Conservation (phyloP, 2,888 invertebrate genomes). For the Dusona sp. region DNA sequence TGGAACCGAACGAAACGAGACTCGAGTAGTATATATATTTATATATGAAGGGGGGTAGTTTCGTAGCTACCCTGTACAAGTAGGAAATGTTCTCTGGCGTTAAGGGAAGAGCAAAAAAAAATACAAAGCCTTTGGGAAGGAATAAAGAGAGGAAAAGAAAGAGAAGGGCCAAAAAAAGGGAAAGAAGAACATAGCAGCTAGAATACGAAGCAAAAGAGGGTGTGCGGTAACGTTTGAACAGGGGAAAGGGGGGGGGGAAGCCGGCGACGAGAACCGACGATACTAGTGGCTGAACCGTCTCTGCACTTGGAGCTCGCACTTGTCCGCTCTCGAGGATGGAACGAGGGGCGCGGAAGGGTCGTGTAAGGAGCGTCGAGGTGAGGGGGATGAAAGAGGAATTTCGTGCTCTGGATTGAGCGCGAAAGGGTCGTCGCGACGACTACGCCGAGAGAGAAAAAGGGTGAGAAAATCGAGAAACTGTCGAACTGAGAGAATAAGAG, state of each 20-base stretch:
- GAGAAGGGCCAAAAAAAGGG: constrained; percentile 21
- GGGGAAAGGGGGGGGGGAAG: not conserved
- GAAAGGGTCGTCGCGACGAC: constrained; percentile 58
- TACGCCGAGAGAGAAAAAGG: constrained; percentile 28
- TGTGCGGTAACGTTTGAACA: constrained; percentile 40
- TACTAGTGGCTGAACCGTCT: constrained; percentile 50
- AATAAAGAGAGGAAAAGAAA: not conserved
- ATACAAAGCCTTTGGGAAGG: not conserved
- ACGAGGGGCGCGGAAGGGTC: constrained; percentile 64
- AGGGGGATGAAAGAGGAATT: constrained; percentile 66
- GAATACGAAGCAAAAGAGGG: constrained; percentile 22
- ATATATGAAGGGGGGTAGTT: not conserved
- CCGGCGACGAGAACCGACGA: constrained; percentile 19
- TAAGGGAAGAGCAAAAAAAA: constrained; percentile 23
- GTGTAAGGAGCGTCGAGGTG: constrained; percentile 18
- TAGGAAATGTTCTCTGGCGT: constrained; percentile 56
- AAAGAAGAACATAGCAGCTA: constrained; percentile 18
- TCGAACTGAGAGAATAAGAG: constrained; percentile 53
- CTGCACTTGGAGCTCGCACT: constrained; percentile 66
- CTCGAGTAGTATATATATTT: constrained; percentile 19
- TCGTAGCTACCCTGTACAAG: constrained; percentile 19
- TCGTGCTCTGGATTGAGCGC: constrained; percentile 48
- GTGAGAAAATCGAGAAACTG: constrained; percentile 68
- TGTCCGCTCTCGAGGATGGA: constrained; percentile 66
- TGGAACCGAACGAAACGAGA: constrained; percentile 52